Conservation (phyloP, 2,888 invertebrate genomes). For the Rhabditoides inermis region DNA sequence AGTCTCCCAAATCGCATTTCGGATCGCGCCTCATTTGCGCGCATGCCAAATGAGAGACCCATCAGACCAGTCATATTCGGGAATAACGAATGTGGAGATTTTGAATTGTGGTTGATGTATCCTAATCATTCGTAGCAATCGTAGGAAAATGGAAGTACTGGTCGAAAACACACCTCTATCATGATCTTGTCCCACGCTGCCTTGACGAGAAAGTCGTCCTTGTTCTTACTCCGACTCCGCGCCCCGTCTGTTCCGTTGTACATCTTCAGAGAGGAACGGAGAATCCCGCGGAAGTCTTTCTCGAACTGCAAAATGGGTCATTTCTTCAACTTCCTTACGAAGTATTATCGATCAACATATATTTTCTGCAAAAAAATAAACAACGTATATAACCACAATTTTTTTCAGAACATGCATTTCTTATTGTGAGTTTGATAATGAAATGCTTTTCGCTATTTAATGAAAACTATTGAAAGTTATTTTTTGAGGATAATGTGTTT, state of each 20-base stretch:
- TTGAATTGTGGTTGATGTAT: neutral
- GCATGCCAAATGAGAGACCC: no score
- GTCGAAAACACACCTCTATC: slow-evolving; percentile 36
- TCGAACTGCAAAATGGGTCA: slow-evolving; percentile 40
- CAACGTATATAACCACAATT: neutral
- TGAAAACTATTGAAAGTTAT: no score
- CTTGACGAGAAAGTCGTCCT: slow-evolving; percentile 36
- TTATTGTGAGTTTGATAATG: no score
- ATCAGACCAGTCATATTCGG: no score
- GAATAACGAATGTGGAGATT: neutral
- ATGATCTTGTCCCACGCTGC: slow-evolving; percentile 51
- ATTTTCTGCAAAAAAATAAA: neutral
- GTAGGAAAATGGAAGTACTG: neutral
- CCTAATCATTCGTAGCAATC: no score
- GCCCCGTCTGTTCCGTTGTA: slow-evolving; percentile 48
- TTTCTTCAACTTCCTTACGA: no score
- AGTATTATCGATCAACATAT: neutral
- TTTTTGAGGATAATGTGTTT: no score
- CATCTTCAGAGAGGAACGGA: slow-evolving; percentile 44
- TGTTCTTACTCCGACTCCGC: slow-evolving; percentile 2
- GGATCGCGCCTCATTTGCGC: no score
- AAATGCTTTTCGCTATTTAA: no score
- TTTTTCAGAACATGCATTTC: no score
- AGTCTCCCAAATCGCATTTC: no score
- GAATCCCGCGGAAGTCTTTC: slow-evolving; percentile 48